Base-by-base conservation (phyloP, 37 sponge, comb jelly and placozoan species). In the Dysidea cf. avara region DNA sequence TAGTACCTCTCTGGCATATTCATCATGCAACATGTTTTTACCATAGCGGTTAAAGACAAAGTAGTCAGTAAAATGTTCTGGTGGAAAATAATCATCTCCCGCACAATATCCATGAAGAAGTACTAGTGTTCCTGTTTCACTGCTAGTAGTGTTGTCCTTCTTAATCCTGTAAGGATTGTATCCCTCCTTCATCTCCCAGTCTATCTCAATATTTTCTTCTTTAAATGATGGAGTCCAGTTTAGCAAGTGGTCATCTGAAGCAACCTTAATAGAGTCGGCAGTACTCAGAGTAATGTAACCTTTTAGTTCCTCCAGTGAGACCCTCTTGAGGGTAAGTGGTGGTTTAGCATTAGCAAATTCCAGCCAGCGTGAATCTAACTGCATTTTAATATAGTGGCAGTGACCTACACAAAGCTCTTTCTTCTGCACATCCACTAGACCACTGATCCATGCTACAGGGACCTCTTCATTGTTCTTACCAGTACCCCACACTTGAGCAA, bases 31-130 rank as follows among this genome's bases (percentile, higher is more conserved):
- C 30, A 66, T 76, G 26, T 60, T 61, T 39, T 83, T 29, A 30
- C 48, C 53, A 39, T 49, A 83, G 56, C 76, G 76, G 29, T 83
- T 55, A 53, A 83, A 76, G 5, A 59, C 60, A 9, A 16, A 39
- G 49, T 39, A 75, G 24, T 75, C 69, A 2, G 83, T 75, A 50
- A 83, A 83, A 16, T 83, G 48, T 4, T 54, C 68, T 6, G 67
- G 56, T 5, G 75, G 17, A 64, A 83, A 83, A 9, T 76, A 66
- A 13, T 26, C 67, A 64, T 83, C 70, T 31, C 65, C 47, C 2
- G 83, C 83, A 50, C 83, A 83, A 56, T 83, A 83, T 24, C 83
- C 83, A 72, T 83, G 83, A 12, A 75, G 69, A 26, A 83, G 69
- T 6, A 83, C 24, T n/a, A 83, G 69, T 28, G 17, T 52, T n/a